Evolutionary conservation across 1,140 invertebrate genomes (phyloP).

Genomic region (Leucophenga varia): DNA sequence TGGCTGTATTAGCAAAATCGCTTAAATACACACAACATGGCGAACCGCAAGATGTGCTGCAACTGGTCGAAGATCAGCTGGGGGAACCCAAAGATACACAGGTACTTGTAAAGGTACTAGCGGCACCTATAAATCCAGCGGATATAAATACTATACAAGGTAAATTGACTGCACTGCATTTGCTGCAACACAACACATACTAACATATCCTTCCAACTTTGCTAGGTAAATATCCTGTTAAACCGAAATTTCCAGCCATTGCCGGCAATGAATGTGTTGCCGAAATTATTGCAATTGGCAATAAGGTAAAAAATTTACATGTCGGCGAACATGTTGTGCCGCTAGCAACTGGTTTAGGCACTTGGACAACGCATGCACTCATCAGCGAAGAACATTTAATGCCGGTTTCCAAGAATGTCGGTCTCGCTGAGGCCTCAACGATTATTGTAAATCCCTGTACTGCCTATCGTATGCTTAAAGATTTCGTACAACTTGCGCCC

Average conservation of each 20-base stretch:
- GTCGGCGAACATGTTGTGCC: constrained; percentile 84
- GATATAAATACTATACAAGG: constrained; percentile 97
- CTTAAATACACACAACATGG: constrained; percentile 71
- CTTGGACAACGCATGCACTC: constrained; percentile 78
- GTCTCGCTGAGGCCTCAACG: constrained; percentile 77
- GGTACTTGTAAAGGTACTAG: constrained; percentile 81
- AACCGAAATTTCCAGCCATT: constrained; percentile 77
- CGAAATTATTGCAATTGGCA: constrained; percentile 72
- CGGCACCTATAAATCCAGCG: constrained; percentile 92
- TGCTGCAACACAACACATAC: neutral
- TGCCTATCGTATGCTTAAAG: constrained; percentile 90
- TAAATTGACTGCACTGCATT: constrained; percentile 12
- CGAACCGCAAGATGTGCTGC: constrained; percentile 70
- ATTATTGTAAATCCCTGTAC: constrained; percentile 91
- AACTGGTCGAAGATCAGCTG: constrained; percentile 60
- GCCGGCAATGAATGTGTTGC: constrained; percentile 92
- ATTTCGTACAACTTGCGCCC: constrained; percentile 76
- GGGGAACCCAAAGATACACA: constrained; percentile 59
- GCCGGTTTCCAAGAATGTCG: constrained; percentile 70
- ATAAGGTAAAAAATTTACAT: constrained; percentile 64
- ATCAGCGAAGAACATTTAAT: constrained; percentile 65
- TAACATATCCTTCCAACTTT: constrained; percentile 1
- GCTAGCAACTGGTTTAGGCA: constrained; percentile 69
- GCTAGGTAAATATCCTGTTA: constrained; percentile 79
- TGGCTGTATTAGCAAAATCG: constrained; percentile 13